These are phyloP conservation scores for Escarpia spicata DNA, from an alignment of 2,888 invertebrate genomes.

Conservation along the genomic window DNA sequence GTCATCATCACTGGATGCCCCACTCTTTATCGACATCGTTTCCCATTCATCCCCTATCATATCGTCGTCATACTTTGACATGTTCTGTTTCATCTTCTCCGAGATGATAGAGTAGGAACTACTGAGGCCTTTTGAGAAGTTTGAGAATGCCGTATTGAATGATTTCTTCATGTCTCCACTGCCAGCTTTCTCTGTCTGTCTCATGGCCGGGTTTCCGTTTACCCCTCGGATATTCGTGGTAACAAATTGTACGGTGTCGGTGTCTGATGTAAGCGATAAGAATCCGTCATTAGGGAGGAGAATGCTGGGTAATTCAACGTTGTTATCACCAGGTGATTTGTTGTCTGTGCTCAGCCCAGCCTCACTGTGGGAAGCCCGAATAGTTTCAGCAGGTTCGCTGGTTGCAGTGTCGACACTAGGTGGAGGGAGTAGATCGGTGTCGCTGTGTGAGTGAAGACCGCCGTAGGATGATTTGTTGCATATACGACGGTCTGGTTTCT, in stretches of 20 bases:
- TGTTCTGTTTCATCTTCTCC: conserved; percentile 53
- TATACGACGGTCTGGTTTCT: conserved; percentile 3
- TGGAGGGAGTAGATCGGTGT: neutral
- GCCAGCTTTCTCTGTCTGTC: neutral
- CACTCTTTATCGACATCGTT: conserved; percentile 80
- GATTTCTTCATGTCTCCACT: conserved; percentile 35
- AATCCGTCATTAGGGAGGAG: neutral
- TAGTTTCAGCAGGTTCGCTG: neutral
- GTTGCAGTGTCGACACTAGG: neutral
- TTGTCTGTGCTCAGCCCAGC: neutral
- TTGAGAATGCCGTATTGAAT: conserved; percentile 77
- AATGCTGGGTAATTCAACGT: neutral
- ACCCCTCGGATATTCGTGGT: neutral
- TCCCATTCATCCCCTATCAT: conserved; percentile 73
- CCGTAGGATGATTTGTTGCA: neutral
- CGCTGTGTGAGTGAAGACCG: neutral
- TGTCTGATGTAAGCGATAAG: neutral
- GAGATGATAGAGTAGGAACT: conserved; percentile 66
- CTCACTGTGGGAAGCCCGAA: neutral
- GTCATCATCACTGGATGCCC: conserved; percentile 83
- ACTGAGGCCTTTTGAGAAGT: conserved; percentile 70
- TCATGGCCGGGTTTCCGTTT: neutral
- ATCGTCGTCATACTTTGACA: conserved; percentile 20
- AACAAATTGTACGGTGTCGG: neutral
- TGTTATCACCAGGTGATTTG: neutral